phyloP scores from a whole-genome alignment of 2,888 invertebrate genomes.

The Oxyteleia sp. region DNA sequence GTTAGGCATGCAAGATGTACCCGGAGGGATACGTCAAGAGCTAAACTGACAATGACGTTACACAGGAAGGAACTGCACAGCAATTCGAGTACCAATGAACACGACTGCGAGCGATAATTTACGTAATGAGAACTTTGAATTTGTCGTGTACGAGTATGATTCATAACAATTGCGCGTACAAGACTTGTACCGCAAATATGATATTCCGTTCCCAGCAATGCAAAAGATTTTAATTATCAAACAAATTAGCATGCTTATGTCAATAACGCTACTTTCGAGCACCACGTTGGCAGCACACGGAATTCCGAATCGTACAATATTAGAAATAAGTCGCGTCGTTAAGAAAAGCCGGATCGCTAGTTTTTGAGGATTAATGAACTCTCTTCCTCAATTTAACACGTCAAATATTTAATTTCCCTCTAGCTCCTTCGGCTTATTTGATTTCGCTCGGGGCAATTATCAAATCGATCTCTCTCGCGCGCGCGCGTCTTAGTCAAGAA shows the following conservation, averaged over 20 bases:
- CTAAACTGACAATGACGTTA: conserved; percentile 71
- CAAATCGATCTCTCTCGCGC: conserved; percentile 41
- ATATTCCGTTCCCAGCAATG: conserved; percentile 20
- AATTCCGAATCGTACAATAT: background rate
- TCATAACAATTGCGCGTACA: conserved; percentile 47
- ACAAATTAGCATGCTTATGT: conserved; percentile 32
- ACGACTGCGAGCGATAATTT: conserved; percentile 70
- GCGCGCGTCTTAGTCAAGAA: conserved; percentile 7
- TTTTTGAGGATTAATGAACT: conserved; percentile 1
- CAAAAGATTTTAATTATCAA: conserved; percentile 31
- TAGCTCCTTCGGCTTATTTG: conserved; percentile 27
- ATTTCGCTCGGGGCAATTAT: conserved; percentile 38
- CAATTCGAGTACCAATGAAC: conserved; percentile 69
- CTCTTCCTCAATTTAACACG: conserved; percentile 26
- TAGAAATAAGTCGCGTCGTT: background rate
- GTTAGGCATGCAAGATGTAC: conserved; percentile 70
- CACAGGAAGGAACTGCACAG: conserved; percentile 64
- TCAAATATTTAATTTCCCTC: conserved; percentile 33
- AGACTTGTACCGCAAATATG: conserved; percentile 43
- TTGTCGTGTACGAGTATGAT: conserved; percentile 37
- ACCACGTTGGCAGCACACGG: background rate
- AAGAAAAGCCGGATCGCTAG: background rate
- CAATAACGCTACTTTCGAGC: conserved; percentile 5
- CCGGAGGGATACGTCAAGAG: conserved; percentile 72
- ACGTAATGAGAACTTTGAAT: conserved; percentile 64